These are phyloP conservation scores for Capitella teleta DNA, from an alignment of 1,140 invertebrate species.

Conservation along the genomic window DNA sequence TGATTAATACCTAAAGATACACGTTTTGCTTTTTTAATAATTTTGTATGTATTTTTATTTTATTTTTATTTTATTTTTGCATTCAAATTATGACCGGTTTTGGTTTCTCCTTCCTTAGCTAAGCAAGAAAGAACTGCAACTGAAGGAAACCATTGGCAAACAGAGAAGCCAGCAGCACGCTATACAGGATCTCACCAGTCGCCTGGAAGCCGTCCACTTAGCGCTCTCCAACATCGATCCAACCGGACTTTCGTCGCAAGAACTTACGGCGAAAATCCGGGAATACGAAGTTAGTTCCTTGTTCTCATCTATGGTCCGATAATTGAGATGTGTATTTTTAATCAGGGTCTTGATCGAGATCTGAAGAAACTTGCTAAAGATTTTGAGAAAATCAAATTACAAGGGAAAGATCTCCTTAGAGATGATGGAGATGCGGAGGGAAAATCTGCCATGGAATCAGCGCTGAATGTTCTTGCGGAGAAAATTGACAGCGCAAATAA, in stretches of 20 bases:
- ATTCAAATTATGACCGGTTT: no score
- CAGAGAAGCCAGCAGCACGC: slow-evolving; percentile 26
- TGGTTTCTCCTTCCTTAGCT: no score
- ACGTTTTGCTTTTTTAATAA: no score
- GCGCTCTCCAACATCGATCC: slow-evolving; percentile 11
- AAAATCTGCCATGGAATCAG: not conserved
- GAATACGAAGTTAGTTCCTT: not conserved
- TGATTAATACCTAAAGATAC: no score
- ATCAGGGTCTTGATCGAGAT: not conserved
- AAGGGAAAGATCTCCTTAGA: not conserved
- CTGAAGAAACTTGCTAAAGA: not conserved
- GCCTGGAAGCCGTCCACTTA: slow-evolving; percentile 21
- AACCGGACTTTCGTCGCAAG: not conserved
- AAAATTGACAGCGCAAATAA: not conserved
- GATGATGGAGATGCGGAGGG: not conserved
- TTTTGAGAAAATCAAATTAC: not conserved
- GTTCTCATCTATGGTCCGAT: not conserved
- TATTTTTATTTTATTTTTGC: no score
- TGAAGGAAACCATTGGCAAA: slow-evolving; percentile 18
- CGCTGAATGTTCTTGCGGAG: not conserved
- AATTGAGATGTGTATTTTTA: not conserved
- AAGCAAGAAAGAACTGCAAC: not conserved
- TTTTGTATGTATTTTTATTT: no score
- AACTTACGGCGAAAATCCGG: not conserved
- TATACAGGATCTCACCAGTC: slow-evolving; percentile 26